Evolutionary conservation across 2,888 invertebrate genomes (phyloP).

Genomic region (Heliconius erato): DNA sequence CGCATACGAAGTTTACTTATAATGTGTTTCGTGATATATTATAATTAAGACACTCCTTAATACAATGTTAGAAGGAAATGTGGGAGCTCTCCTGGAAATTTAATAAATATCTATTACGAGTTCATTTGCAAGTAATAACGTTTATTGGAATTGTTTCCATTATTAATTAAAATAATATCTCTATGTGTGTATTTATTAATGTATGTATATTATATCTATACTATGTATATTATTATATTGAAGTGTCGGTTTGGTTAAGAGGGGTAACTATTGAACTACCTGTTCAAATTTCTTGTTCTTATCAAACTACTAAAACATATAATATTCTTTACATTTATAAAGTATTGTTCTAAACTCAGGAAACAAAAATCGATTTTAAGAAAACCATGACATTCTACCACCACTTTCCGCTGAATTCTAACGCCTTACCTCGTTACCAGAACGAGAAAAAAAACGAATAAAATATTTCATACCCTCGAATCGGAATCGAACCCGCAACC

Average conservation of each 20-base stretch:
- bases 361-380: no score
- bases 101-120: conserved; percentile 19
- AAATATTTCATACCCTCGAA: neutral
- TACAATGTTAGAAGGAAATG: conserved; percentile 6
- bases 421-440: neutral
- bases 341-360: no score
- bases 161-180: neutral
- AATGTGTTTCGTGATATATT: neutral
- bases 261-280: no score
- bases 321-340: no score
- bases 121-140: neutral
- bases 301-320: no score
- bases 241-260: no score
- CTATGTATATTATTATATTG: no score
- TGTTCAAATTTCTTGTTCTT: no score
- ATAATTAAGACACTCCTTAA: conserved; percentile 8
- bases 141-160: conserved; percentile 11
- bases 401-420: no score
- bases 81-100: neutral
- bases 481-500: neutral
- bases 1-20: neutral
- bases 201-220: no score
- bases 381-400: no score
- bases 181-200: neutral
- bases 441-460: neutral